Evolutionary conservation across 2,797 vertebrate genomes (phyloP), one percentile per base, ranked within the genome.

Genomic region (Brachyalestes nurse): DNA sequence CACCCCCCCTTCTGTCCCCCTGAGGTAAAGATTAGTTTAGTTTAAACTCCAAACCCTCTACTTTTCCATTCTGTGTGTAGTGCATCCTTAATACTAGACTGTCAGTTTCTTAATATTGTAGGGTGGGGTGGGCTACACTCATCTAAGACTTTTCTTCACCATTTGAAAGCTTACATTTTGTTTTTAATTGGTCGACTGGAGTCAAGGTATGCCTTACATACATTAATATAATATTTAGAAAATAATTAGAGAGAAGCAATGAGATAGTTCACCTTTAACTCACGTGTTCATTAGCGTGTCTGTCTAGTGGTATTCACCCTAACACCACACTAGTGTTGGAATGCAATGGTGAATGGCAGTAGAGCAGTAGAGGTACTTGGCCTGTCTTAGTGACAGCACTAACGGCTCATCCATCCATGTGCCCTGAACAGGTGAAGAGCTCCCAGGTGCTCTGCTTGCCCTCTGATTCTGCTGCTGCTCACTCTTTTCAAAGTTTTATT

Each of bases 1-100:
- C 90, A 82, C 66, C 42, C 72, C 42, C 72, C 72, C 82, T 82
- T 83, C 77, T 79, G 81, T 87, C 23, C 77, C 85, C 78, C 77
- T 47, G 88, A 95, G 94, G 93, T 95, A 94, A 95, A 88, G 83
- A 78, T 73, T 82, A 83, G 80, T 84, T 69, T 88, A 87, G 82
- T 64, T 77, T 42, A 79, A 79, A 61, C 82, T 75, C 69, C 51
- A 19, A 62, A 65, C 38, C 45, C 58, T 58, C 13, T 71, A 25
- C 58, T 16, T 72, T 60, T 60, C 45, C 57, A 53, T 82, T 61
- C 13, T 78, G 34, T 82, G n/a, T 78, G 17, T 66, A 67, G 25
- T 82, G 28, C 42, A 49, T 49, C 61, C 42, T 23, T 74, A 69
- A 82, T 42, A 40, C 42, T 42, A 28, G 10, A 82, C 16, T 61